Percentiles rank a stretch among this genome's conserved stretches.
Evolutionary conservation across 1,140 invertebrate species (phyloP).

Genomic region (Drosophila bifasciata): DNA sequence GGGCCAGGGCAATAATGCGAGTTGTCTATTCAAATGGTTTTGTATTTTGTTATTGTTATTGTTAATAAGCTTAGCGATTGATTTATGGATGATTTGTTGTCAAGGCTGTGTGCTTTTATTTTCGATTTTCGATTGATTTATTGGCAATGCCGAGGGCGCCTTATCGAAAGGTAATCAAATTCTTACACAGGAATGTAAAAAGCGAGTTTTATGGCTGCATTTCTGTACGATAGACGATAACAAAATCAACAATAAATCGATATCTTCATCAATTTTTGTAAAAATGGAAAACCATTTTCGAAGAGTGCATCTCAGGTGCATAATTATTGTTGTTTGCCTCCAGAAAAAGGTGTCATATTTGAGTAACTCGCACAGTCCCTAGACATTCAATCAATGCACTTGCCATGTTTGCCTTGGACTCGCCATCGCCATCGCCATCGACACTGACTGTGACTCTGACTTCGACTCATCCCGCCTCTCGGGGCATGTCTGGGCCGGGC

Average conservation of each 20-base stretch:
- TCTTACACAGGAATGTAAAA: conserved; percentile 49
- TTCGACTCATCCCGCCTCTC: neutral
- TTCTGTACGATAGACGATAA: neutral
- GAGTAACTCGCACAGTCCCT: conserved; percentile 29
- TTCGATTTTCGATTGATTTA: conserved; percentile 38
- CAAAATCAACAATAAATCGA: conserved; percentile 18
- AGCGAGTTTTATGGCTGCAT: conserved; percentile 32
- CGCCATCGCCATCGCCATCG: neutral
- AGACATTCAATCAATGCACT: conserved; percentile 50
- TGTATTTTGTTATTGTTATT: neutral
- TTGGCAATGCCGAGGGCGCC: conserved; percentile 5
- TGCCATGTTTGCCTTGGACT: conserved; percentile 54
- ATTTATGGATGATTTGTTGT: conserved; percentile 21
- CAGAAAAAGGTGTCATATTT: conserved; percentile 58
- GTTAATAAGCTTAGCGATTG: conserved; percentile 39
- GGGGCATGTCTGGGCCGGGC: conserved; percentile 4
- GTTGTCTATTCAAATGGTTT: neutral
- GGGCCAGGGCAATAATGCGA: too few species aligned
- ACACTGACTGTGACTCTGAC: neutral
- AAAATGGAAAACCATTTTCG: conserved; percentile 20
- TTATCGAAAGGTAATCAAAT: conserved; percentile 31
- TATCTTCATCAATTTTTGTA: conserved; percentile 25
- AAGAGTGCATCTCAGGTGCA: conserved; percentile 35
- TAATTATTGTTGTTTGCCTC: conserved; percentile 43
- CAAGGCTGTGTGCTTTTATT: conserved; percentile 5